phyloP scores from a whole-genome alignment of 1,140 invertebrate genomes.

The Apis dorsata region DNA sequence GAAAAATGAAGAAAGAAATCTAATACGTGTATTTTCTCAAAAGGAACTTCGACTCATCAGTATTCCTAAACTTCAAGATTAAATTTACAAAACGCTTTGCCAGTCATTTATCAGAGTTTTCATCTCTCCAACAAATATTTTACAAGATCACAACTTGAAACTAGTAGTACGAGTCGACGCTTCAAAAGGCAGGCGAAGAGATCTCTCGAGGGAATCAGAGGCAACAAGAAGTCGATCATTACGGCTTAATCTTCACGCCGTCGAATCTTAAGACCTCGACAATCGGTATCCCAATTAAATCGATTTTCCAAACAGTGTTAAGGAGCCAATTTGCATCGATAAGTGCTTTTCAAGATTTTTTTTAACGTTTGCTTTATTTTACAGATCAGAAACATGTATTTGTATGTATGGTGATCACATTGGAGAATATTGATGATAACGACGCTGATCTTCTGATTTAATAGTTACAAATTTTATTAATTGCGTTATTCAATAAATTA shows the following conservation, averaged over 20 bases:
- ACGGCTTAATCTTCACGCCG: conserved; percentile 25
- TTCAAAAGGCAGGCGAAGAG: background rate
- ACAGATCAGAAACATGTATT: background rate
- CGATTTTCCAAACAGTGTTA: background rate
- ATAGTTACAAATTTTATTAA: too few relatives aligned
- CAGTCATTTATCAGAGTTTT: background rate
- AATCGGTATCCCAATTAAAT: conserved; percentile 23
- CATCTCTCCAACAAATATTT: background rate
- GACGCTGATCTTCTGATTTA: too few relatives aligned
- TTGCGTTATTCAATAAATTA: too few relatives aligned
- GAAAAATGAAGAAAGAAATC: too few relatives aligned
- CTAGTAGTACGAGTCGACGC: too few relatives aligned
- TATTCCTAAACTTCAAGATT: background rate
- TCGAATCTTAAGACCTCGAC: background rate
- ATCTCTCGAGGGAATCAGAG: background rate
- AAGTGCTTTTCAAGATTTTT: background rate
- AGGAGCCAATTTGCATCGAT: conserved; percentile 14
- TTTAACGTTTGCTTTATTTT: too few relatives aligned
- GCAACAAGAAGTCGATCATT: conserved; percentile 33
- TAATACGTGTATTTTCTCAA: background rate
- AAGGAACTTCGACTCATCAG: background rate
- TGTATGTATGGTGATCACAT: too few relatives aligned
- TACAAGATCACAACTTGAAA: too few relatives aligned
- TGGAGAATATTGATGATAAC: too few relatives aligned
- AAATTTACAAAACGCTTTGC: background rate